These are phyloP conservation scores for Zaprionus ghesquierei DNA, from an alignment of 1,140 invertebrate species.

Conservation along the genomic window DNA sequence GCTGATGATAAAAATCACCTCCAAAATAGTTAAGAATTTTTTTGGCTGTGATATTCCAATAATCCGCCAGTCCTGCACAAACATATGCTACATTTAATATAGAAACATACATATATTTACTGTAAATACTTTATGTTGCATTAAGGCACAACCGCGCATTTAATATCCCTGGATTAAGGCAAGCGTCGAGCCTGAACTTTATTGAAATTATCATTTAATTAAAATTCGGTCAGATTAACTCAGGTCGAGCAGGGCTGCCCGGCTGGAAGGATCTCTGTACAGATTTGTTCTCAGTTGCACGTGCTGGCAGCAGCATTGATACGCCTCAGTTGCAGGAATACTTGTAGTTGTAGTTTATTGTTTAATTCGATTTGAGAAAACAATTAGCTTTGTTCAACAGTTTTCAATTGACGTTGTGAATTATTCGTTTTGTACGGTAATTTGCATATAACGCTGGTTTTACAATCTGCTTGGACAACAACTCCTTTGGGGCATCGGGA, in stretches of 20 bases:
- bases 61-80: conserved; percentile 16
- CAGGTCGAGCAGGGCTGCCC: neutral
- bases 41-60: neutral
- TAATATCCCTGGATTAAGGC: conserved; percentile 37
- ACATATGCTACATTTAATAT: neutral
- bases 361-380: neutral
- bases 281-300: too few relatives aligned
- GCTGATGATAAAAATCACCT: conserved; percentile 9
- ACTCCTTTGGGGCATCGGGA: conserved; percentile 60
- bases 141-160: conserved; percentile 32
- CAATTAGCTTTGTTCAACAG: neutral
- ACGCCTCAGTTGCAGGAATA: neutral
- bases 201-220: conserved; percentile 29
- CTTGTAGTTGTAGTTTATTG: neutral
- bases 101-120: neutral
- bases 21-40: conserved; percentile 3
- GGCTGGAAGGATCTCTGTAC: neutral
- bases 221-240: neutral
- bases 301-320: neutral
- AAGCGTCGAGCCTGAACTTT: neutral
- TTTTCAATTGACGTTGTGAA: neutral
- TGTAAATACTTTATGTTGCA: conserved; percentile 27
- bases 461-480: conserved; percentile 63
- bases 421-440: conserved; percentile 22
- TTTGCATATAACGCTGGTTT: conserved; percentile 49